phyloP scores from a whole-genome alignment of 2,797 vertebrate genomes.

The Bucorvus abyssinicus region DNA sequence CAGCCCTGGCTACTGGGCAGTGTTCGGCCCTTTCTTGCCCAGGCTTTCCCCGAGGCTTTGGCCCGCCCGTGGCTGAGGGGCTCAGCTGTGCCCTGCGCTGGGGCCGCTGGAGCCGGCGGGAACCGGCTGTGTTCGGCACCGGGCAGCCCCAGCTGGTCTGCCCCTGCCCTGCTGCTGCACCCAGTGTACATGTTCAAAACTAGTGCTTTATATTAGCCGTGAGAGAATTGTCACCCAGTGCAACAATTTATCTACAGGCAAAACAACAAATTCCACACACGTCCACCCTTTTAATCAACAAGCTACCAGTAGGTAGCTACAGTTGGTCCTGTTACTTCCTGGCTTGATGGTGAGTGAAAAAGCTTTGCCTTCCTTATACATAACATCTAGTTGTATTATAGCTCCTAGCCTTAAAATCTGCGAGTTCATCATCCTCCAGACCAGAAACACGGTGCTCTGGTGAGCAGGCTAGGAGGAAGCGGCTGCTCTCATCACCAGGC shows the following conservation, averaged over 20 bases:
- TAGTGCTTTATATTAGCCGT: not conserved
- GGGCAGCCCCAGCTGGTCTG: too few relatives aligned
- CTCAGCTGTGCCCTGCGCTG: too few relatives aligned
- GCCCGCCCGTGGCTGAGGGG: too few relatives aligned
- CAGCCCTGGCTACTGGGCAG: not conserved
- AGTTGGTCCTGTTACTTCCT: not conserved
- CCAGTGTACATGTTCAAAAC: rapidly evolving
- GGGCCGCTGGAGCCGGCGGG: too few relatives aligned
- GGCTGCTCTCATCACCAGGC: not conserved
- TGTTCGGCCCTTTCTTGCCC: not conserved
- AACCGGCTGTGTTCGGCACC: too few relatives aligned
- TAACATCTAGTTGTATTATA: not conserved
- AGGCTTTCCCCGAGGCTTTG: not conserved
- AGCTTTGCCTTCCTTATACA: not conserved
- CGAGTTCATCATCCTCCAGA: not conserved
- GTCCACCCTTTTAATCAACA: not conserved
- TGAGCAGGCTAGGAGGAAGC: not conserved
- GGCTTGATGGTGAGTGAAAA: not conserved
- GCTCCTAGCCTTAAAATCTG: not conserved
- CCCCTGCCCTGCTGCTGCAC: too few relatives aligned
- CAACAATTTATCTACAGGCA: not conserved
- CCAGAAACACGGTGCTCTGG: not conserved
- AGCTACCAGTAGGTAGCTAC: rapidly evolving
- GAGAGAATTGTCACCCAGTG: not conserved
- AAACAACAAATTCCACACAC: not conserved